Evolutionary conservation across 2,888 invertebrate species (phyloP).

Genomic region (Litoditis marina): DNA sequence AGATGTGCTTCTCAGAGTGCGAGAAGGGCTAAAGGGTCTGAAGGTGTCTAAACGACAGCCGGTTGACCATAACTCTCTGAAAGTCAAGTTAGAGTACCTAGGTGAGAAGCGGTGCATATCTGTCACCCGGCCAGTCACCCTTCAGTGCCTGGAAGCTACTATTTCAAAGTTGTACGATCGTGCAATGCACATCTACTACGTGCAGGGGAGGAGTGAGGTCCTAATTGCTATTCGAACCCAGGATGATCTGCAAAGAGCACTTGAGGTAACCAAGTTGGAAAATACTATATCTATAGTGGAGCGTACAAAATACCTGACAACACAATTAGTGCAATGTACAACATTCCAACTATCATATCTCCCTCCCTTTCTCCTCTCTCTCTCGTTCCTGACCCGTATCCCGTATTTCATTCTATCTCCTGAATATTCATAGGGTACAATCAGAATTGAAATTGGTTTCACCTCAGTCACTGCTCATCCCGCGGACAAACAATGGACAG

Average conservation of each 20-base stretch:
- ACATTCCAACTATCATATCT: too few relatives aligned
- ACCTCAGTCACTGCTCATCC: too few relatives aligned
- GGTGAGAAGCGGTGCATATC: slow-evolving; percentile 9
- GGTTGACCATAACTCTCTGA: background rate
- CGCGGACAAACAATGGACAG: too few relatives aligned
- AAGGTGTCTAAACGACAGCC: background rate
- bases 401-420: too few relatives aligned
- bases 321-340: too few relatives aligned
- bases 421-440: too few relatives aligned
- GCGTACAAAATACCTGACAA: too few relatives aligned
- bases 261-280: slow-evolving; percentile 57
- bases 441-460: too few relatives aligned
- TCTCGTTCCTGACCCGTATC: too few relatives aligned
- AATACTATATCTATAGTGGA: too few relatives aligned
- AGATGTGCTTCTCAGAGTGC: background rate
- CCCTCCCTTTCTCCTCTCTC: too few relatives aligned
- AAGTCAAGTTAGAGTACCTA: slow-evolving; percentile 11
- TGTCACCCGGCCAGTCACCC: slow-evolving; percentile 4
- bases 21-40: slow-evolving; percentile 5
- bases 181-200: slow-evolving; percentile 40
- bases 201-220: slow-evolving; percentile 50
- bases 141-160: background rate
- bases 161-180: slow-evolving; percentile 19
- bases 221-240: slow-evolving; percentile 61
- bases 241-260: slow-evolving; percentile 61